These are phyloP conservation scores for Siniperca undulata DNA, from an alignment of 2,797 vertebrate genomes.

Conservation along the genomic window DNA sequence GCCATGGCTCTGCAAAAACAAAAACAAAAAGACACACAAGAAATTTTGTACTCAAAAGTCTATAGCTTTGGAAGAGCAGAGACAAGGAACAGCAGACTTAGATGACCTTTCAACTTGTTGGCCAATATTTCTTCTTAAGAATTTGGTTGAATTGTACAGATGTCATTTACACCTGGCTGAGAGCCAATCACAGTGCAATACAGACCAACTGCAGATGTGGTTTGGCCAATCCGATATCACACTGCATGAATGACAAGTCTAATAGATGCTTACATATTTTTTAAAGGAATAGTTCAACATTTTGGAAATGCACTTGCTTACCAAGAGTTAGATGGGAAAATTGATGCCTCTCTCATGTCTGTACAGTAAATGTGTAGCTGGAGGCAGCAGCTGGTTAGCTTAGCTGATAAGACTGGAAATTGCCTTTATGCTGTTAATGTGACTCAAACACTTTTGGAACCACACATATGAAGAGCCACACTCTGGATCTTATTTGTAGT, in stretches of 20 bases:
- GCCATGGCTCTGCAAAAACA: no score
- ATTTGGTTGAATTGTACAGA: background rate
- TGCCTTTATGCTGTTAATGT: background rate
- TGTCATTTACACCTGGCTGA: background rate
- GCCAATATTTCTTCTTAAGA: background rate
- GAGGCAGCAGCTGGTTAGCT: background rate
- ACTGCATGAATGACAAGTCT: background rate
- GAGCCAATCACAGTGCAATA: background rate
- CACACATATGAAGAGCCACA: background rate
- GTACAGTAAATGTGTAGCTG: background rate
- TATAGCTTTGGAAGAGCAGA: no score
- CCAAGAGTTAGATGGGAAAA: background rate
- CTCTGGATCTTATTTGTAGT: background rate
- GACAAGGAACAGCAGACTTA: background rate
- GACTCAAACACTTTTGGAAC: background rate
- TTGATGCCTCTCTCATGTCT: background rate
- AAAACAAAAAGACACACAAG: no score
- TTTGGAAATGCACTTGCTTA: background rate
- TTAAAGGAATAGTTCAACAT: background rate
- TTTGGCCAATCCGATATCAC: background rate
- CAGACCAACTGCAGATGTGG: background rate
- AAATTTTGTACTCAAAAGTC: no score
- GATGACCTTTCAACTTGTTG: background rate
- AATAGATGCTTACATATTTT: background rate
- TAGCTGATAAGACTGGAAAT: background rate